Evolutionary conservation across 2,113 vertebrate species (phyloP).

Genomic region (Anas platyrhynchos): DNA sequence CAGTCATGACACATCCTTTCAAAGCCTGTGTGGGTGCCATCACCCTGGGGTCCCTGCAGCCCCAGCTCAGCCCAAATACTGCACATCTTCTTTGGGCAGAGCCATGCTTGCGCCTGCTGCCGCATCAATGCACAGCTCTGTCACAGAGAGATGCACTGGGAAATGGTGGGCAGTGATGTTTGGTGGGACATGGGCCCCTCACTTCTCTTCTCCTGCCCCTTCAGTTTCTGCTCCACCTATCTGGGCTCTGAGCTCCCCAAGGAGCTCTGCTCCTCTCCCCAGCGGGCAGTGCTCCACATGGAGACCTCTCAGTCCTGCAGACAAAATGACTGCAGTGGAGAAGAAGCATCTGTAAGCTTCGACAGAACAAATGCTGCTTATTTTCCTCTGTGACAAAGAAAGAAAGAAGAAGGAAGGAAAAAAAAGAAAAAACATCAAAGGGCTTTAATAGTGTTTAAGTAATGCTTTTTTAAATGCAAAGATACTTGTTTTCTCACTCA

Average conservation of each 20-base stretch:
- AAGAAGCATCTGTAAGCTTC: not conserved
- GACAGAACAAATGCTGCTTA: not conserved
- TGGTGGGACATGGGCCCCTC: no score
- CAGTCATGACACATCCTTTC: not conserved
- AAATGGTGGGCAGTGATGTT: fast-evolving
- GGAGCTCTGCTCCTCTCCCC: not conserved
- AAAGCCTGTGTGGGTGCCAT: fast-evolving
- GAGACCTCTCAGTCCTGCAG: not conserved
- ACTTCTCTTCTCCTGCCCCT: not conserved
- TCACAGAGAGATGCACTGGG: fast-evolving
- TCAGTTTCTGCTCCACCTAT: not conserved
- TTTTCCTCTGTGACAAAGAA: not conserved
- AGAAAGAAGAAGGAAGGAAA: no score
- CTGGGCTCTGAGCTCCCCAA: not conserved
- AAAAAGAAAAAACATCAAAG: not conserved
- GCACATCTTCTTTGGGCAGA: not conserved
- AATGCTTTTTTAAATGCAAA: slow-evolving; percentile 49
- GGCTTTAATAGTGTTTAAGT: slow-evolving; percentile 58
- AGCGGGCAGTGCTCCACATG: fast-evolving
- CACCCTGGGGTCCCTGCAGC: not conserved
- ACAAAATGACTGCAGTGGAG: not conserved
- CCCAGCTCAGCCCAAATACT: not conserved
- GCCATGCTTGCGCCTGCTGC: not conserved
- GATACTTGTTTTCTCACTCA: slow-evolving; percentile 68
- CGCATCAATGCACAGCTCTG: not conserved